phyloP scores from a whole-genome alignment of 2,113 vertebrate genomes.

The Bagarius yarrelli region DNA sequence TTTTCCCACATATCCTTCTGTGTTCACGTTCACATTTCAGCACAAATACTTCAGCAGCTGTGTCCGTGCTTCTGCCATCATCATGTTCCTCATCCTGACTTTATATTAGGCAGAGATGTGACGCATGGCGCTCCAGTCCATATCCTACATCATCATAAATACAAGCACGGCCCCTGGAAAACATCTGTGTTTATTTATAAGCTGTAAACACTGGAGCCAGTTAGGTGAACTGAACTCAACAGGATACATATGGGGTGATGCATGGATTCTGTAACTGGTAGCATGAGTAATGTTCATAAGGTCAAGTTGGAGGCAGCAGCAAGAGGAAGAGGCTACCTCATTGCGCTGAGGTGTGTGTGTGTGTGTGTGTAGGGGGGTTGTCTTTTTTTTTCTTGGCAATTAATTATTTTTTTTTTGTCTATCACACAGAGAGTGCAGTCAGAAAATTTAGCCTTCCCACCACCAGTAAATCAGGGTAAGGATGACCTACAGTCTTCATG shows the following conservation, averaged over 20 bases:
- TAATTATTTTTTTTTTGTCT: constrained; percentile 33
- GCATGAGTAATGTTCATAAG: constrained; percentile 22
- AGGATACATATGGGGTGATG: constrained; percentile 44
- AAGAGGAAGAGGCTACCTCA: constrained; percentile 6
- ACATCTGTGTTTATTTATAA: constrained; percentile 46
- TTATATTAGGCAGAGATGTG: constrained; percentile 43
- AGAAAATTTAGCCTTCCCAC: constrained; percentile 72
- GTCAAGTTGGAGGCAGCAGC: not conserved
- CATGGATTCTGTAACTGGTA: constrained; percentile 29
- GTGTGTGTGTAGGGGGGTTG: not conserved
- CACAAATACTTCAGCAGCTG: constrained; percentile 21
- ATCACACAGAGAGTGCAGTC: constrained; percentile 70
- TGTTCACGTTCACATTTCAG: constrained; percentile 15
- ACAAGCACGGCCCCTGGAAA: not conserved
- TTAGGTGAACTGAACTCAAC: constrained; percentile 21
- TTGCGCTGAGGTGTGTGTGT: not conserved
- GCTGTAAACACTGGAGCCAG: constrained; percentile 42
- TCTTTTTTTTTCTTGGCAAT: not conserved
- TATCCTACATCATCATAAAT: constrained; percentile 15
- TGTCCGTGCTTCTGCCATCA: not conserved
- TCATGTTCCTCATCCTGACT: constrained; percentile 18
- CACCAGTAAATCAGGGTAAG: constrained; percentile 80
- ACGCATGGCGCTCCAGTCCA: constrained; percentile 11
- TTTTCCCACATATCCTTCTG: constrained; percentile 6
- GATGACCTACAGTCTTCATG: not conserved